These are phyloP conservation scores for Leucania comma DNA, from an alignment of 2,888 invertebrate species.

Conservation along the genomic window DNA sequence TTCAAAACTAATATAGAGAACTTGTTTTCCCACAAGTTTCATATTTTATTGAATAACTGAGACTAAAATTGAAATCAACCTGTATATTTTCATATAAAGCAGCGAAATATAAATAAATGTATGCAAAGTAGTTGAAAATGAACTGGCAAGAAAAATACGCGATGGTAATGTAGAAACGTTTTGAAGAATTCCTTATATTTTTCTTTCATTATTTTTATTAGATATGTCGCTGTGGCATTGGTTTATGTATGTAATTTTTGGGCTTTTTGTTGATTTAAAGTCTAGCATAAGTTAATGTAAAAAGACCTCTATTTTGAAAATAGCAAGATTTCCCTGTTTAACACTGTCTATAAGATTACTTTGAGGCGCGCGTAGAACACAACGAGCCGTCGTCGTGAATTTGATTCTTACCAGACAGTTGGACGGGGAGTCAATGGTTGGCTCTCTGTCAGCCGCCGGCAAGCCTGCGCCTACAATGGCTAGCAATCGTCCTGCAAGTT, in stretches of 20 bases:
- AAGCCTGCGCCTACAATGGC: too few relatives aligned
- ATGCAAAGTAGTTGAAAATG: slow-evolving; percentile 44
- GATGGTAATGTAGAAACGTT: slow-evolving; percentile 33
- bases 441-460: too few relatives aligned
- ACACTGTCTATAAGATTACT: too few relatives aligned
- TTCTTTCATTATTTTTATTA: slow-evolving; percentile 23
- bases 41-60: not conserved
- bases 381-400: too few relatives aligned
- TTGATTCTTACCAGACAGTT: too few relatives aligned
- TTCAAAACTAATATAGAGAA: too few relatives aligned
- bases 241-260: slow-evolving; percentile 1
- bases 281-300: not conserved
- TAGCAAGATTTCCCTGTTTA: too few relatives aligned
- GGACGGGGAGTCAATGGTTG: too few relatives aligned
- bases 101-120: slow-evolving; percentile 30
- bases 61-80: not conserved
- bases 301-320: not conserved
- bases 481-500: too few relatives aligned
- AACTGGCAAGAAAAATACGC: slow-evolving; percentile 39
- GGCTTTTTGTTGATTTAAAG: not conserved
- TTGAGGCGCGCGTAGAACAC: too few relatives aligned
- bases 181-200: slow-evolving; percentile 17
- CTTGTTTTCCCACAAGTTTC: not conserved
- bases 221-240: not conserved
- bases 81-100: slow-evolving; percentile 7